Base-by-base conservation (phyloP, 2,113 vertebrate genomes). In the Sphyrna mokarran region DNA sequence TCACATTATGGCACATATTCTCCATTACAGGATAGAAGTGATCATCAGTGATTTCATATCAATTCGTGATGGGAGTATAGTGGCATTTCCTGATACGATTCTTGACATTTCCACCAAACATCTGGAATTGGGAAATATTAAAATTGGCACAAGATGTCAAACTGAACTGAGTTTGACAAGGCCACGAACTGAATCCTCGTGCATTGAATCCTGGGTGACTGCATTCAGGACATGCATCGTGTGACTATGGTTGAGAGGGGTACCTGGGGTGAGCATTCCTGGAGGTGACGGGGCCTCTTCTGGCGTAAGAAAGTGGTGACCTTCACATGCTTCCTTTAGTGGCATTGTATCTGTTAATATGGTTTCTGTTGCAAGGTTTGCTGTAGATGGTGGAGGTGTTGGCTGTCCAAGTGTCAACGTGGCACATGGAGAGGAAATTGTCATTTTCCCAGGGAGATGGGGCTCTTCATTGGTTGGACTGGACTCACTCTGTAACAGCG, bases 111-210 rank as follows among this genome's bases (percentile, higher is more conserved):
- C 68, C 66, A 94, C 8, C 22, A 70, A 89, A 94, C 68, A 94
- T 14, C 37, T 94, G 93, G 66, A 72, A 95, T 54, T 95, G 23
- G 40, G 93, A 43, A 40, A 69, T 66, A 43, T 94, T 26, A 33
- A 61, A 90, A 90, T 90, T 23, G 54, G 10, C 87, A 90, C 23
- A 96, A 69, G 16, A 72, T 97, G 95, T 99, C 98, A 99, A 97
- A 99, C 99, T 0, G 99, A 99, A 97, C 99, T 99, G 97, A 99
- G 99, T 97, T 99, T 99, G 70, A 99, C 99, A 20, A 99, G 97
- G 96, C 99, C 99, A 86, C 99, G 98, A 96, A 99, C 99, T 0
- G 99, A 99, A 97, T 99, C 99, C 97, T 99, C 99, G 80, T 99
- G 99, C 96, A 99, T 97, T 0, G 99, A 98, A 97, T 99, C 99